Evolutionary conservation across 2,888 invertebrate genomes (phyloP), one percentile per base, ranked within the genome.

Genomic region (Antheraea yamamai): DNA sequence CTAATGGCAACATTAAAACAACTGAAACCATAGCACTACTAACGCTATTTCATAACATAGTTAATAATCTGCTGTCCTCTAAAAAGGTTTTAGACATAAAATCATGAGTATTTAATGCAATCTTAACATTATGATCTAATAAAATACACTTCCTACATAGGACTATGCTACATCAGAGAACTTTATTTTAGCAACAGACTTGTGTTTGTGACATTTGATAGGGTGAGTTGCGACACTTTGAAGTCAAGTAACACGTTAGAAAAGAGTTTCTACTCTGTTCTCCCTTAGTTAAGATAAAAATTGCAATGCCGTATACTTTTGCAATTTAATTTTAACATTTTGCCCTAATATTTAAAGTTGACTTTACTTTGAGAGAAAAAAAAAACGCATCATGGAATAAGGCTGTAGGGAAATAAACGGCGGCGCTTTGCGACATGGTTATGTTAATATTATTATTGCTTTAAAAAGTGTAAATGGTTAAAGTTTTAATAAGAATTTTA

Each of bases 201-300:
- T 87, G 81, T 87, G 89, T 88, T 87, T 89, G 87, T 88, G 91
- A 90, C 91, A 91, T 89, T 91, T 86, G 88, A 91, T 90, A 89
- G 88, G 83, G 85, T 84, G 86, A 86, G 82, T 90, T 89, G 92
- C 88, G 83, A 89, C 89, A 90, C 87, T 88, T 85, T 83, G 84
- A 76, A 84, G 76, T 81, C 84, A 16, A 85, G 84, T 83, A 82
- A 77, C 77, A 76, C 74, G 76, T 35, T 76, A 51, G 78, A 84
- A 83, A 79, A 78, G 79, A 88, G 79, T 84, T 80, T 80, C 74
- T 79, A 84, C 87, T 80, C 75, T 87, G 85, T 79, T 70, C 47
- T 70, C 58, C 58, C 18, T 20, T 39, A 26, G 68, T 81, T 83
- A 84, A 81, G 80, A 78, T 79, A 76, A 82, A 79, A 82, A 80